Conservation (phyloP, 2,888 invertebrate genomes). For the Volucella bombylans region DNA sequence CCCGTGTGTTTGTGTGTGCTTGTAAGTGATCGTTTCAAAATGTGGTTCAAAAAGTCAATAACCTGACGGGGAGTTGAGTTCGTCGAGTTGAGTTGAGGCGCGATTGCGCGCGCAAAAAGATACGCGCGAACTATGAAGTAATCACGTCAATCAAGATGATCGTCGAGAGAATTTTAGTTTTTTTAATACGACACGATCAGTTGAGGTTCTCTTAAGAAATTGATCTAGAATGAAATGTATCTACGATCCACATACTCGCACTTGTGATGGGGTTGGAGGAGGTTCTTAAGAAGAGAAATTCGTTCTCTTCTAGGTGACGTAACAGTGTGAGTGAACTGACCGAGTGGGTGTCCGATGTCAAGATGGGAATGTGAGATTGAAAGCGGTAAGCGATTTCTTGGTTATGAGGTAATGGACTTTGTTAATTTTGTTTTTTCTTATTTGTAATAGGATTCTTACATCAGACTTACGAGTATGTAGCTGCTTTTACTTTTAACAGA, state of each 20-base stretch:
- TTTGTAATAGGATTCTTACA: not conserved
- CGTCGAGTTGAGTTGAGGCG: not conserved
- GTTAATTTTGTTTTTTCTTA: not conserved
- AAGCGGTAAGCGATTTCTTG: conserved; percentile 28
- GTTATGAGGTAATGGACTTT: conserved; percentile 46
- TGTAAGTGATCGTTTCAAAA: conserved; percentile 69
- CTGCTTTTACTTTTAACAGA: conserved; percentile 39
- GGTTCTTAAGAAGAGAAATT: no score
- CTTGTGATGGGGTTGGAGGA: not conserved
- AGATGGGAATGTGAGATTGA: conserved; percentile 23
- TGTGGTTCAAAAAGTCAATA: conserved; percentile 74
- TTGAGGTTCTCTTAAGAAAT: not conserved
- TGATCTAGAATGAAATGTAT: not conserved
- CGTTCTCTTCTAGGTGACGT: no score
- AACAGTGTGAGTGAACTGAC: not conserved
- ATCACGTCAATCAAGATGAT: conserved; percentile 64
- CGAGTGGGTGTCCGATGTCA: conserved; percentile 21
- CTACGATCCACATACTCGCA: not conserved
- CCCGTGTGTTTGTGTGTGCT: not conserved
- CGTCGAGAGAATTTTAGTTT: not conserved
- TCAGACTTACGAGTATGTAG: conserved; percentile 5
- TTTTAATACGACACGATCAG: not conserved
- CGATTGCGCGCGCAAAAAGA: conserved; percentile 59
- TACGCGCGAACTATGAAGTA: conserved; percentile 65
- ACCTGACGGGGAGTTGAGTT: conserved; percentile 43